A percentile compares a stretch with the other conserved stretches of the same genome.
Evolutionary conservation across 2,888 invertebrate species (phyloP).

Genomic region (Rhagonycha lutea): DNA sequence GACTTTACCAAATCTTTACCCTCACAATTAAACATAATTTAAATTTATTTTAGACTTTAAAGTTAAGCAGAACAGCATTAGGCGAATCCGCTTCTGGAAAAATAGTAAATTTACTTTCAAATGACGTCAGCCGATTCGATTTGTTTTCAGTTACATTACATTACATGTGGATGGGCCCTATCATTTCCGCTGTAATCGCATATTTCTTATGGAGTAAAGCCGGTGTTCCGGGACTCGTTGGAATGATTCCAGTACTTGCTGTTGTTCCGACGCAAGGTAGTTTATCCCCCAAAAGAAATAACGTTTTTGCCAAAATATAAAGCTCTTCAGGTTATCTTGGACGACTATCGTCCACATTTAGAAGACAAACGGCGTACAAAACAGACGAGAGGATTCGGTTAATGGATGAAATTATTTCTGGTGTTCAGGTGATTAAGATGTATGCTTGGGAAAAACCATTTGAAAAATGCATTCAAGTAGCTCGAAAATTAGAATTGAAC

Average conservation of each 20-base stretch:
- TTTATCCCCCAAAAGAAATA: neutral
- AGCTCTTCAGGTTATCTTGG: slow-evolving; percentile 62
- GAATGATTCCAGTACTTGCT: slow-evolving; percentile 76
- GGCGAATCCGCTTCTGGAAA: slow-evolving; percentile 83
- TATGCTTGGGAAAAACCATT: slow-evolving; percentile 77
- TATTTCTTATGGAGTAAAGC: slow-evolving; percentile 78
- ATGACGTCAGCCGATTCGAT: slow-evolving; percentile 92
- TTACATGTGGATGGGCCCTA: slow-evolving; percentile 85
- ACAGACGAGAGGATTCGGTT: slow-evolving; percentile 90
- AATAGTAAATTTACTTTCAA: slow-evolving; percentile 89
- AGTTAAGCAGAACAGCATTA: slow-evolving; percentile 71
- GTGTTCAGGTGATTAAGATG: slow-evolving; percentile 86
- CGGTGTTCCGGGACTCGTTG: slow-evolving; percentile 75
- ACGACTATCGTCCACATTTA: slow-evolving; percentile 65
- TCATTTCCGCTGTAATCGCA: slow-evolving; percentile 68
- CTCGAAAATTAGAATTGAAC: slow-evolving; percentile 61
- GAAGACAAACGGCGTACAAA: slow-evolving; percentile 78
- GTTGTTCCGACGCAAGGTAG: slow-evolving; percentile 84
- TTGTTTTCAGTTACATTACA: slow-evolving; percentile 81
- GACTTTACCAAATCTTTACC: slow-evolving; percentile 48
- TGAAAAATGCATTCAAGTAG: slow-evolving; percentile 61
- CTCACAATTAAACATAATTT: neutral
- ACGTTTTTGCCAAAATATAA: neutral
- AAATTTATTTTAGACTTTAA: slow-evolving; percentile 62
- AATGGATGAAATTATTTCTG: slow-evolving; percentile 93